Evolutionary conservation across 1,140 invertebrate genomes (phyloP).

Genomic region (Amphibalanus amphitrite): DNA sequence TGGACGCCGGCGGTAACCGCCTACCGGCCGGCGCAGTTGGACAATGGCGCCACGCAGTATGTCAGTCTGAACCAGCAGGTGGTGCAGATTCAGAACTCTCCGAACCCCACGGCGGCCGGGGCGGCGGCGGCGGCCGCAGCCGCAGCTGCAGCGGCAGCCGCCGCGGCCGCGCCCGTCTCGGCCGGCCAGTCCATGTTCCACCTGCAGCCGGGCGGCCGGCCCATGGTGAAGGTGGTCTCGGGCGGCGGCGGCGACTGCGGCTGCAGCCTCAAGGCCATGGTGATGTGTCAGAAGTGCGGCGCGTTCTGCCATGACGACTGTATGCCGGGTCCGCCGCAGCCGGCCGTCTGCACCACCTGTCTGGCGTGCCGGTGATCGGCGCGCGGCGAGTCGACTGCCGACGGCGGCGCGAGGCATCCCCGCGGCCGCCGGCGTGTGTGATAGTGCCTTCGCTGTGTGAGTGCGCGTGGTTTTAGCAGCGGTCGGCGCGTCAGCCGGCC

Average conservation of each 20-base stretch:
- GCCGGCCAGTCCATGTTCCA: slow-evolving; percentile 3
- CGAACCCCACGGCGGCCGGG: background rate
- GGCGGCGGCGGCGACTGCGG: slow-evolving; percentile 41
- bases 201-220: slow-evolving; percentile 14
- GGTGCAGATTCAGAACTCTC: background rate
- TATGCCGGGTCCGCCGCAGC: slow-evolving; percentile 33
- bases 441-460: background rate
- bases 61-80: background rate
- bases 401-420: no score
- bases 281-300: slow-evolving; percentile 86
- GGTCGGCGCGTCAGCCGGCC: no score
- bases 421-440: background rate
- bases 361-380: background rate
- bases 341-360: background rate
- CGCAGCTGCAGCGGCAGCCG: no score
- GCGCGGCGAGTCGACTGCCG: no score
- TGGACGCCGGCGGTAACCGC: slow-evolving; percentile 3
- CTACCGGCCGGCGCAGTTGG: slow-evolving; percentile 6
- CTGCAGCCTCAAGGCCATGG: slow-evolving; percentile 85
- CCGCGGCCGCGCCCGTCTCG: no score
- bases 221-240: slow-evolving; percentile 17
- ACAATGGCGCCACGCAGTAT: background rate
- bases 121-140: no score
- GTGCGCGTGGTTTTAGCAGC: background rate
- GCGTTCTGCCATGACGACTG: slow-evolving; percentile 94